Evolutionary conservation across 1,140 invertebrate genomes (phyloP), one percentile per base, ranked within the genome.

Genomic region (Luehdorfia chinensis): DNA sequence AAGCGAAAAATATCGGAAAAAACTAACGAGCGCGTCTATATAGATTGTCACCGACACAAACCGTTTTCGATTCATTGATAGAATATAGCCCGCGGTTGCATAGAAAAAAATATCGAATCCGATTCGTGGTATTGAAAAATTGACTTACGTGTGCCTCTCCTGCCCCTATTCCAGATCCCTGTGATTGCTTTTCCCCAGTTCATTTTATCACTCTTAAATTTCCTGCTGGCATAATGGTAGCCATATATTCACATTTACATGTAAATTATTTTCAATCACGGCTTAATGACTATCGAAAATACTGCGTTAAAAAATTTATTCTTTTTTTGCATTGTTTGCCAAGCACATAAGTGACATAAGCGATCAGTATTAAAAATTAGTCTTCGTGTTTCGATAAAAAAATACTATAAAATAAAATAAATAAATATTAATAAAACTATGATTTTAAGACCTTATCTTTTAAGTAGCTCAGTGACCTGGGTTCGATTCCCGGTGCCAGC

Each of bases 41-140:
- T 4, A 23, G 16, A 13, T 2, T 33, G 13, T 36, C 19, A 21
- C 33, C 18, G 30, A 39, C 47, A 19, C 51, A 50, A 49, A 30
- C 28, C 39, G 41, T 50, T 55, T 66, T 53, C 52, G 39, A 59
- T 60, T 53, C 50, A 65, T 55, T 51, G 52, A 48, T 46, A 34
- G 59, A 56, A 60, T 53, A 58, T 52, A 62, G 59, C 41, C 49
- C 47, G 59, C 59, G 56, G 63, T 66, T 53, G 43, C 45, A 44
- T 55, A 56, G 31, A 50, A 49, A 59, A n/a, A 61, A 52, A 58
- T 47, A 61, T 37, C 34, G 15, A 37, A 37, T 37, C 34, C 34
- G 34, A 37, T 21, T 21, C 18, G 18, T 37, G 34, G 34, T 37
- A 37, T 37, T 37, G 34, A 37, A 37, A 37, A 37, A 37, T 37